These are phyloP conservation scores for Apeltes quadracus DNA, from an alignment of 2,113 vertebrate species.

Conservation along the genomic window DNA sequence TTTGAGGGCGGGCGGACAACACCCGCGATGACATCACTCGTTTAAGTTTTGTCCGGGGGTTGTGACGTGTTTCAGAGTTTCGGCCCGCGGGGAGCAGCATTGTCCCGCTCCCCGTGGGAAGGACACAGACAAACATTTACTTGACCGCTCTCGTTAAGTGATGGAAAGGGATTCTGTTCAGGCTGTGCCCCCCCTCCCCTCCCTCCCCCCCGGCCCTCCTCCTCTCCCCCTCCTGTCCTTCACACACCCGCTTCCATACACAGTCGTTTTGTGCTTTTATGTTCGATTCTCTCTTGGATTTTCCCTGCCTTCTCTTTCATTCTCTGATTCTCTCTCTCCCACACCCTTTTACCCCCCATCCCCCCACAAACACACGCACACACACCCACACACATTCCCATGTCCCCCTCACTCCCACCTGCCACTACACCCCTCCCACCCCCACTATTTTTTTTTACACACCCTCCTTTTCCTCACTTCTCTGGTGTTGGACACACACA, in stretches of 20 bases:
- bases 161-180: not conserved
- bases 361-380: not conserved
- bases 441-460: conserved; percentile 16
- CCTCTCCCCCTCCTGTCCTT: not conserved
- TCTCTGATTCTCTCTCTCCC: not conserved
- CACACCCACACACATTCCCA: conserved; percentile 15
- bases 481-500: conserved; percentile 16
- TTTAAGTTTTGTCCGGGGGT: not conserved
- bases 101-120: not conserved
- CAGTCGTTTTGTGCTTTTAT: conserved; percentile 11
- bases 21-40: conserved; percentile 43
- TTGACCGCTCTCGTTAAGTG: not conserved
- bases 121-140: not conserved
- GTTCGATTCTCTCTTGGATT: conserved; percentile 24
- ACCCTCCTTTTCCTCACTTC: conserved; percentile 18
- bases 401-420: conserved; percentile 36
- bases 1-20: not conserved
- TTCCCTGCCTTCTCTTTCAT: conserved; percentile 30
- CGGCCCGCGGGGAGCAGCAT: not conserved
- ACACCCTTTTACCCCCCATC: not conserved
- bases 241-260: no score
- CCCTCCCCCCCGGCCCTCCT: not conserved
- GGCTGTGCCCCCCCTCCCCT: not conserved
- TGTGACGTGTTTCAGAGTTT: not conserved
- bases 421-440: conserved; percentile 24